A percentile compares a stretch with the other conserved stretches of the same genome.
phyloP scores from a whole-genome alignment of 1,140 invertebrate species.

The Drosophila willistoni region DNA sequence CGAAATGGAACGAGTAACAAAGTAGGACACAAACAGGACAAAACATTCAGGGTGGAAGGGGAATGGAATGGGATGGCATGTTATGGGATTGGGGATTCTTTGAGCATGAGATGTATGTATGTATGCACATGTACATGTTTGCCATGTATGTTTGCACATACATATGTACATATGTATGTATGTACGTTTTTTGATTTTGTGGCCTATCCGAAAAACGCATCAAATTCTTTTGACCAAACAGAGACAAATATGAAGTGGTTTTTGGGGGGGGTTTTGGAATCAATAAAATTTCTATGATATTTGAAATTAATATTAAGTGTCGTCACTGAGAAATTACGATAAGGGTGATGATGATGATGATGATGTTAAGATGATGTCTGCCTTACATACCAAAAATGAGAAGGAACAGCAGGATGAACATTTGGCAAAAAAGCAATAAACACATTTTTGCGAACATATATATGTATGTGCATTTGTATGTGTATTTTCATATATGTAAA shows the following conservation, averaged over 20 bases:
- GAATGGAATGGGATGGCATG: not conserved
- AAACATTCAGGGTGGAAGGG: conserved; percentile 10
- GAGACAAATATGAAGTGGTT: not conserved
- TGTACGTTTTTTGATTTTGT: conserved; percentile 33
- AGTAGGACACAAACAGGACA: conserved; percentile 13
- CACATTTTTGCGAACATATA: not conserved
- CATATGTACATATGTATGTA: not conserved
- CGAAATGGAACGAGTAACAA: conserved; percentile 5
- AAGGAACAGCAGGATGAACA: conserved; percentile 54
- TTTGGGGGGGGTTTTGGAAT: not conserved
- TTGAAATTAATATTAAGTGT: not conserved
- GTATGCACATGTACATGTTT: too few species aligned
- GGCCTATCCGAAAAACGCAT: not conserved
- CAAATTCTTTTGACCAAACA: not conserved
- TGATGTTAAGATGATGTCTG: conserved; percentile 1
- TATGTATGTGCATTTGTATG: conserved; percentile 12
- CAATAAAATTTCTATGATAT: conserved; percentile 7
- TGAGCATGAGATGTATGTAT: not conserved
- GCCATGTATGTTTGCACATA: not conserved
- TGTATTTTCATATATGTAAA: conserved; percentile 13
- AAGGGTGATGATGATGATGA: not conserved
- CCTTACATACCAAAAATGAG: conserved; percentile 16
- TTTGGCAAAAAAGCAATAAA: conserved; percentile 46
- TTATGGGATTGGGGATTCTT: not conserved
- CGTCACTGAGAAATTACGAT: not conserved